Evolutionary conservation across 2,888 invertebrate genomes (phyloP).

Genomic region (Orgyia antiqua): DNA sequence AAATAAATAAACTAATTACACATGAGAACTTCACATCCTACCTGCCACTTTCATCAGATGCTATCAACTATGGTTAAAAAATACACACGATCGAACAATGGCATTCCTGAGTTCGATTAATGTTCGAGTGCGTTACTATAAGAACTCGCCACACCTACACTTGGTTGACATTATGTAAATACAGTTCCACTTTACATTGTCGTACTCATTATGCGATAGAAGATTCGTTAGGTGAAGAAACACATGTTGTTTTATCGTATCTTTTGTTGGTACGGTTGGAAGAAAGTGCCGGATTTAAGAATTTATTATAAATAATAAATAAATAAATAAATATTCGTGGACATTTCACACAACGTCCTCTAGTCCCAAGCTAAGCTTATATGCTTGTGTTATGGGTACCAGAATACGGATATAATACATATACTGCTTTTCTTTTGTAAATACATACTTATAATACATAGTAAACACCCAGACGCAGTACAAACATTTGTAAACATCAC

Average conservation of each 20-base stretch:
- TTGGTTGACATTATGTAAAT: constrained; percentile 78
- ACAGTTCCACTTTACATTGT: constrained; percentile 73
- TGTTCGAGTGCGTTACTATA: constrained; percentile 49
- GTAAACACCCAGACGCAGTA: too few relatives aligned
- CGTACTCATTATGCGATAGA: constrained; percentile 71
- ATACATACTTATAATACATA: too few relatives aligned
- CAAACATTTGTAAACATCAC: too few relatives aligned
- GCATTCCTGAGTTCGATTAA: constrained; percentile 74
- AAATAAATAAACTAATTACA: constrained; percentile 10
- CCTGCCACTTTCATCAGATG: constrained; percentile 47
- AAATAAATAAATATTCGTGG: too few relatives aligned
- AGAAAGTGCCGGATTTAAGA: constrained; percentile 35
- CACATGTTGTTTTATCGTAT: constrained; percentile 75
- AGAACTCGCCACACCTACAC: constrained; percentile 66
- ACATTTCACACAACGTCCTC: too few relatives aligned
- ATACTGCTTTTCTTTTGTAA: too few relatives aligned
- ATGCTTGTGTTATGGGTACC: too few relatives aligned
- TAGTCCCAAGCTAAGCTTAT: too few relatives aligned
- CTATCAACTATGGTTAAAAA: constrained; percentile 47
- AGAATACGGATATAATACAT: too few relatives aligned
- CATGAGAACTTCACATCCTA: constrained; percentile 22
- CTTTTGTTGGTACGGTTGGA: constrained; percentile 29
- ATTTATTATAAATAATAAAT: too few relatives aligned
- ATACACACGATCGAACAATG: constrained; percentile 60
- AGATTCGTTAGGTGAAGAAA: constrained; percentile 79